A percentile compares a stretch with the other conserved stretches of the same genome.
phyloP scores from a whole-genome alignment of 2,797 vertebrate genomes.

The Rhabdomys pumilio region DNA sequence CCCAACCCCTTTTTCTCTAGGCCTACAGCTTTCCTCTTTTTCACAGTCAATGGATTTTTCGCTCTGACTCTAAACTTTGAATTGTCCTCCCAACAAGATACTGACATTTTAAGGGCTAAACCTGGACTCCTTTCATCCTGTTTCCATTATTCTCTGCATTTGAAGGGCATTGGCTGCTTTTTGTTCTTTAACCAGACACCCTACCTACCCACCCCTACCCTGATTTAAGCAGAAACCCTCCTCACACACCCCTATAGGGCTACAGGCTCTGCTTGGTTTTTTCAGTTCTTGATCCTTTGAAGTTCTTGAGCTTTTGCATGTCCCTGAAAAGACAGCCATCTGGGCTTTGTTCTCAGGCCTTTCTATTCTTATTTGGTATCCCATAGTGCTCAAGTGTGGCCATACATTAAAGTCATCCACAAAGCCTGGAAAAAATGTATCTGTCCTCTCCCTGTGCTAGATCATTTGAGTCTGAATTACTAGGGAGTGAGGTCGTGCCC shows the following conservation, averaged over 20 bases:
- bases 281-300: conserved; percentile 37
- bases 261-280: background rate
- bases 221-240: background rate
- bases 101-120: conserved; percentile 35
- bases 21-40: background rate
- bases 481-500: background rate
- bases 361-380: background rate
- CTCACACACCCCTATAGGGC: background rate
- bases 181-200: conserved; percentile 5
- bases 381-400: background rate
- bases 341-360: background rate
- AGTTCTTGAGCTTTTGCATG: background rate
- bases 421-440: background rate
- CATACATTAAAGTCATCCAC: background rate
- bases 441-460: background rate
- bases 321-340: background rate
- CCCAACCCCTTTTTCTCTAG: background rate
- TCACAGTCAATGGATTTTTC: background rate
- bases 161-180: background rate
- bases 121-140: background rate
- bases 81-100: background rate
- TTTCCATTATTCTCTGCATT: conserved; percentile 15
- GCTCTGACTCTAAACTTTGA: background rate
- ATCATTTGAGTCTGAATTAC: background rate
- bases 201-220: background rate